Conservation (phyloP, 2,888 invertebrate genomes). For the Plebejus anna region DNA sequence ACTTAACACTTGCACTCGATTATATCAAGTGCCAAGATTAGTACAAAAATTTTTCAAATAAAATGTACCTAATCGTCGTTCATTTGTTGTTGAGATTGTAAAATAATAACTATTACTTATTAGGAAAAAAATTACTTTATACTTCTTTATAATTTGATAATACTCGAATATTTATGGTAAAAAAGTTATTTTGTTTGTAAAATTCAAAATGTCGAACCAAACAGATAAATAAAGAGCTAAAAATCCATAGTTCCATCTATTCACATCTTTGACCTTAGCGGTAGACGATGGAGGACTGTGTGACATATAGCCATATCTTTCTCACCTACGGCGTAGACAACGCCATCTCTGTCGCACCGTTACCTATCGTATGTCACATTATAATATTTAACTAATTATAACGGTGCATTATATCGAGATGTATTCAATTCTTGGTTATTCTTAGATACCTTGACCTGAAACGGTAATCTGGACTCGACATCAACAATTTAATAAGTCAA, state of each 20-base stretch:
- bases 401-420: constrained; percentile 37
- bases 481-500: background rate
- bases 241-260: constrained; percentile 1
- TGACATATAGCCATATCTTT: constrained; percentile 50
- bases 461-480: background rate
- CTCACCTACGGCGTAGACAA: constrained; percentile 51
- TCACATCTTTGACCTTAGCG: constrained; percentile 52
- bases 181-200: background rate
- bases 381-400: constrained; percentile 37
- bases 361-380: constrained; percentile 39
- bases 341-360: constrained; percentile 46
- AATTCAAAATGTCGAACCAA: background rate
- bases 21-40: background rate
- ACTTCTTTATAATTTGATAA: no score
- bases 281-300: constrained; percentile 38
- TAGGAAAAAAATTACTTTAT: background rate
- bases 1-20: background rate
- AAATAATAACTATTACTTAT: no score
- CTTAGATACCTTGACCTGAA: background rate
- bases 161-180: no score
- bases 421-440: constrained; percentile 25
- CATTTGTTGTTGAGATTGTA: no score
- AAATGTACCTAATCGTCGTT: no score
- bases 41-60: background rate
- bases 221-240: background rate